A percentile compares a stretch with the other conserved stretches of the same genome.
phyloP scores from a whole-genome alignment of 2,888 invertebrate genomes.

The Lottia gigantea region DNA sequence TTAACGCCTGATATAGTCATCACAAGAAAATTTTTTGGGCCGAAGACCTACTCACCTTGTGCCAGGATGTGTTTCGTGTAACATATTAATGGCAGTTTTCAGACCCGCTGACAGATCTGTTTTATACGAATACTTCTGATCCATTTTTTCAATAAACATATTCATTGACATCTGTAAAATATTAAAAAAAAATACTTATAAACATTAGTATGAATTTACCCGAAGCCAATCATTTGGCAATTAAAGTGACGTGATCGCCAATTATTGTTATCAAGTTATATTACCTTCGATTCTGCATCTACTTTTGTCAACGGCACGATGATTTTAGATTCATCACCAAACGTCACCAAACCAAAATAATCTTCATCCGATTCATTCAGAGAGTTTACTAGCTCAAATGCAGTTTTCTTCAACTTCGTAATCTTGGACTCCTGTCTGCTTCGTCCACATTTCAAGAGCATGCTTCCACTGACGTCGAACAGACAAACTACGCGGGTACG shows the following conservation, averaged over 20 bases:
- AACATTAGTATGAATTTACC: not conserved
- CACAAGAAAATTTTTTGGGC: too few relatives aligned
- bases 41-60: too few relatives aligned
- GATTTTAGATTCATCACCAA: conserved; percentile 51
- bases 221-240: not conserved
- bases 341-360: conserved; percentile 52
- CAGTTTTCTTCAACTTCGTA: conserved; percentile 50
- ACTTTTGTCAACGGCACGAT: conserved; percentile 53
- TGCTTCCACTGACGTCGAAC: conserved; percentile 62
- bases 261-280: too few relatives aligned
- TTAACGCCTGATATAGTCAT: too few relatives aligned
- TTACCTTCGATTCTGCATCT: conserved; percentile 46
- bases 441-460: conserved; percentile 48
- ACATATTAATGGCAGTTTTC: conserved; percentile 10
- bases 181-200: not conserved
- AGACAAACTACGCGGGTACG: conserved; percentile 55
- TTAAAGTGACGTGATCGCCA: too few relatives aligned
- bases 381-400: conserved; percentile 44
- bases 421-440: conserved; percentile 46
- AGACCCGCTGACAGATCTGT: conserved; percentile 11
- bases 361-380: conserved; percentile 50
- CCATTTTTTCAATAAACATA: not conserved
- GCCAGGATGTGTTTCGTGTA: not conserved
- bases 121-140: conserved; percentile 13
- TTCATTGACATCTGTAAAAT: not conserved